These are phyloP conservation scores for Apamea monoglypha DNA, from an alignment of 2,888 invertebrate genomes.

Conservation along the genomic window DNA sequence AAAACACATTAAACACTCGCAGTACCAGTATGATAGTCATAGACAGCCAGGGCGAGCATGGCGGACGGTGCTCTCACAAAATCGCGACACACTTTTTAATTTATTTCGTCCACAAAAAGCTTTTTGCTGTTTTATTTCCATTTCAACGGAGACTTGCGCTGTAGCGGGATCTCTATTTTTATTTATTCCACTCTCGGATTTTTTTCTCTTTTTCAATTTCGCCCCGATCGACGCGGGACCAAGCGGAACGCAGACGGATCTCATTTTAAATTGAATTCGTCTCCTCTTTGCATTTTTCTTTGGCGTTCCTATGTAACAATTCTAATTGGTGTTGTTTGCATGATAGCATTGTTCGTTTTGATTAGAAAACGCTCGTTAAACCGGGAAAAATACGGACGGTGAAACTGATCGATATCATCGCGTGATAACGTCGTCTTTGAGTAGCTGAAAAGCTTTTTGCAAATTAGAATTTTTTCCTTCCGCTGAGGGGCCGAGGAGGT, in stretches of 20 bases:
- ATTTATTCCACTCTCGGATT: slow-evolving; percentile 86
- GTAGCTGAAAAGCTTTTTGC: slow-evolving; percentile 83
- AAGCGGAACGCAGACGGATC: slow-evolving; percentile 88
- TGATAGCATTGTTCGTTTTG: slow-evolving; percentile 83
- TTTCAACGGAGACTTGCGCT: slow-evolving; percentile 90
- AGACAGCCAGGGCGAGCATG: slow-evolving; percentile 66
- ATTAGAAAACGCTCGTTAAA: slow-evolving; percentile 78
- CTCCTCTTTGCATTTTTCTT: slow-evolving; percentile 85
- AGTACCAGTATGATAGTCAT: slow-evolving; percentile 74
- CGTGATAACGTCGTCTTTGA: slow-evolving; percentile 81
- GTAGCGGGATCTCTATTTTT: slow-evolving; percentile 90
- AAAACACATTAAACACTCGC: slow-evolving; percentile 65
- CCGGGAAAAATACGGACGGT: slow-evolving; percentile 71
- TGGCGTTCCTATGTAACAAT: slow-evolving; percentile 81
- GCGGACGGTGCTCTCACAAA: slow-evolving; percentile 80
- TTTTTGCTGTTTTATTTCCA: slow-evolving; percentile 89
- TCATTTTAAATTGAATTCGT: slow-evolving; percentile 89
- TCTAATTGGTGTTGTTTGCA: slow-evolving; percentile 88
- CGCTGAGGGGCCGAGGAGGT: slow-evolving; percentile 55
- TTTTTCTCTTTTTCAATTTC: slow-evolving; percentile 88
- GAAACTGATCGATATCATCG: slow-evolving; percentile 81
- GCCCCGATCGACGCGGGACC: slow-evolving; percentile 87
- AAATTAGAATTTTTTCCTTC: slow-evolving; percentile 79
- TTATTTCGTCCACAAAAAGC: slow-evolving; percentile 90
- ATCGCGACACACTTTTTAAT: slow-evolving; percentile 90